Evolutionary conservation across 2,888 invertebrate genomes (phyloP).

Genomic region (Xylota segnis): DNA sequence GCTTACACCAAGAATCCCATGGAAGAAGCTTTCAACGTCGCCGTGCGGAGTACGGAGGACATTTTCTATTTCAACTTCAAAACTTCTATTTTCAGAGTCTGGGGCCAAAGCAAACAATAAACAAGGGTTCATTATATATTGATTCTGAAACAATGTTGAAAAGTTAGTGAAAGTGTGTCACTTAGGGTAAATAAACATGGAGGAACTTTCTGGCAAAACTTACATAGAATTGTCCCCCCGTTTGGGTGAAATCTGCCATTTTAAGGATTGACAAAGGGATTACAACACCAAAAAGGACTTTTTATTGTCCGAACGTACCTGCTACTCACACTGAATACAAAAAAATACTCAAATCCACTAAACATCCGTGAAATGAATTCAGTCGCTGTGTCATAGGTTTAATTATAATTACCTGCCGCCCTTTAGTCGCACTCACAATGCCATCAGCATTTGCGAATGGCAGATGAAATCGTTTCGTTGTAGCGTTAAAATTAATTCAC

Average conservation of each 20-base stretch:
- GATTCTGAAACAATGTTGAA: conserved; percentile 14
- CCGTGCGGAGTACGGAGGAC: neutral
- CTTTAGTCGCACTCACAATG: neutral
- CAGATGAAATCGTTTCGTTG: neutral
- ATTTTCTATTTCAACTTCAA: conserved; percentile 10
- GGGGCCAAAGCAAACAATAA: neutral
- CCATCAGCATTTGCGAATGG: neutral
- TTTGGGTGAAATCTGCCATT: neutral
- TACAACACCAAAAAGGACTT: too few relatives aligned
- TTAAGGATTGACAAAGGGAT: neutral
- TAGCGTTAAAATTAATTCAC: neutral
- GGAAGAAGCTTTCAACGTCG: neutral
- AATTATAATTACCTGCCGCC: neutral
- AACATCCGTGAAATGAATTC: neutral
- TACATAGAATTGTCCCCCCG: neutral
- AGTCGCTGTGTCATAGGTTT: neutral
- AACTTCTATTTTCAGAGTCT: conserved; percentile 18
- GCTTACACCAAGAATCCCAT: conserved; percentile 3
- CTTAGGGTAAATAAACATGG: neutral
- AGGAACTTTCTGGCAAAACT: neutral
- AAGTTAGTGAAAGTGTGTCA: conserved; percentile 19
- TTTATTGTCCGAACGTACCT: too few relatives aligned
- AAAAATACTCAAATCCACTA: too few relatives aligned
- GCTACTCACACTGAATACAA: too few relatives aligned
- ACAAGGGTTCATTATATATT: conserved; percentile 8